phyloP scores from a whole-genome alignment of 2,888 invertebrate genomes.

The Ectemnius lituratus region DNA sequence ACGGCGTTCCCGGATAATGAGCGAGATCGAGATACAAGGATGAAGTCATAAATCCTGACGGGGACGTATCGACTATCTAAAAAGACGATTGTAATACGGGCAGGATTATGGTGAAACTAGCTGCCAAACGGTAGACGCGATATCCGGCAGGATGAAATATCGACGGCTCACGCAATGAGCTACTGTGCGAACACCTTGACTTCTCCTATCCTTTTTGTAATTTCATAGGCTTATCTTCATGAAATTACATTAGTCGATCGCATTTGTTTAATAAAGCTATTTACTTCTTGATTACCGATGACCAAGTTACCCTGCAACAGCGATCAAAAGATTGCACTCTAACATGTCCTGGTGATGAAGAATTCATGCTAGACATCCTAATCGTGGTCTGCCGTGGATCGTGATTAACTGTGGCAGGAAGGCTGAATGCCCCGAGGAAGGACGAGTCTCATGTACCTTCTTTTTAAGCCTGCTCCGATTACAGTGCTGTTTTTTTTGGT shows the following conservation, averaged over 20 bases:
- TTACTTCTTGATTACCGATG: too few species aligned
- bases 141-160: neutral
- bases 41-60: too few species aligned
- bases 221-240: neutral
- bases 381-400: slow-evolving; percentile 4
- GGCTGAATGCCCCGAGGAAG: neutral
- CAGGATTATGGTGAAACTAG: neutral
- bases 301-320: too few species aligned
- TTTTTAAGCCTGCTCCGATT: neutral
- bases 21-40: too few species aligned
- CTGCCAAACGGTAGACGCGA: neutral
- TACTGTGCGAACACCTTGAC: too few species aligned
- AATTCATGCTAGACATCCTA: neutral
- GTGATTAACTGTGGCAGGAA: neutral
- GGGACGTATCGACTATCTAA: too few species aligned
- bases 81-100: too few species aligned
- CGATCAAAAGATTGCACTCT: too few species aligned
- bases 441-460: neutral
- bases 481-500: too few species aligned
- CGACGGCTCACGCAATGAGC: neutral
- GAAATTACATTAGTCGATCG: neutral
- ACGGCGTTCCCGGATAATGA: too few species aligned
- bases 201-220: neutral
- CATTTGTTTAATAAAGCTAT: neutral
- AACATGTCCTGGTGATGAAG: neutral